These are phyloP conservation scores for Pimpla rufipes DNA, from an alignment of 2,888 invertebrate species.

Conservation along the genomic window DNA sequence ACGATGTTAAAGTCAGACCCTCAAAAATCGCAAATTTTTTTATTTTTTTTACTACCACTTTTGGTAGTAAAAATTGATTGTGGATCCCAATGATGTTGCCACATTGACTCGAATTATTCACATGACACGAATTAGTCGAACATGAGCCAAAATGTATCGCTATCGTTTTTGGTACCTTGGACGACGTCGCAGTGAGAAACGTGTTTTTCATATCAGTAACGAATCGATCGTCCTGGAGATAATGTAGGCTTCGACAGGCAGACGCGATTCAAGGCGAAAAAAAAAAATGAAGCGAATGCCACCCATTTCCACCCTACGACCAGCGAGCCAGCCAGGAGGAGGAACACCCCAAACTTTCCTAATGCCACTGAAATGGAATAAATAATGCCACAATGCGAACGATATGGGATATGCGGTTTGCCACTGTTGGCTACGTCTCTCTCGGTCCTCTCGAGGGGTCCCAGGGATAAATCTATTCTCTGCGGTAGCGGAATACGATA, in stretches of 20 bases:
- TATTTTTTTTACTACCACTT: no score
- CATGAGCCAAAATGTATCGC: no score
- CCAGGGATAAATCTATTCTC: constrained; percentile 81
- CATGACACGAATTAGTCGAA: no score
- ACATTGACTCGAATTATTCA: no score
- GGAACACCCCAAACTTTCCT: constrained; percentile 64
- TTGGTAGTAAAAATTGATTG: no score
- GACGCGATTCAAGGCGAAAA: neutral
- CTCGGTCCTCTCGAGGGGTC: constrained; percentile 64
- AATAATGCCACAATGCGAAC: constrained; percentile 72
- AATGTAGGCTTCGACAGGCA: constrained; percentile 15
- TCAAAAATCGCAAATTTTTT: no score
- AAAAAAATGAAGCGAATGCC: constrained; percentile 34
- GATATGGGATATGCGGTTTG: constrained; percentile 63
- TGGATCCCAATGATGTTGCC: no score
- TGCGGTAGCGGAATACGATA: constrained; percentile 80
- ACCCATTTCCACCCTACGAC: constrained; percentile 20
- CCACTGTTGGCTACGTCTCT: constrained; percentile 11
- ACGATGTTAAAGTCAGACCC: no score
- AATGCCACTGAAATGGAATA: constrained; percentile 75
- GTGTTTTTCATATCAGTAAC: neutral
- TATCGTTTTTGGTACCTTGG: no score
- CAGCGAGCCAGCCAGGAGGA: constrained; percentile 12
- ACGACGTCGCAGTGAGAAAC: neutral
- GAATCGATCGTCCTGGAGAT: constrained; percentile 20